Conservation (phyloP, 2,113 vertebrate genomes). For the Syrmaticus mikado region DNA sequence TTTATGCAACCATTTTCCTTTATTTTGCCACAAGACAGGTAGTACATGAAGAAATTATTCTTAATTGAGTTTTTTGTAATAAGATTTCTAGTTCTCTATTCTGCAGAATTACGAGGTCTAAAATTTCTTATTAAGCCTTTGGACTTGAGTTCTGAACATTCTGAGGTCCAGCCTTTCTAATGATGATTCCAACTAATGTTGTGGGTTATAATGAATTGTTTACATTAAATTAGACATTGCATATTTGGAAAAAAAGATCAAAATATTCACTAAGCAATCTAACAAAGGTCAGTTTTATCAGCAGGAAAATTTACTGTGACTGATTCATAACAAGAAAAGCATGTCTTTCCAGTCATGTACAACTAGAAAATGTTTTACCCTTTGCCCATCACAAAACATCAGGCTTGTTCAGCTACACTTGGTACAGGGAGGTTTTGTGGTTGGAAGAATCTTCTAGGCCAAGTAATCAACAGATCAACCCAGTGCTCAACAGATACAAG, state of each 20-base stretch:
- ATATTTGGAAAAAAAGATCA: neutral
- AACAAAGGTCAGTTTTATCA: constrained; percentile 9
- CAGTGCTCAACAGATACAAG: neutral
- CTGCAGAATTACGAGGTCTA: neutral
- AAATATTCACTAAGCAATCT: neutral
- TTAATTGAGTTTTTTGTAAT: neutral
- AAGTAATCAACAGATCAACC: neutral
- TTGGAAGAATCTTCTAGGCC: neutral
- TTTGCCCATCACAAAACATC: neutral
- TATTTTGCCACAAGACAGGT: neutral
- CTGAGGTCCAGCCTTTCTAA: neutral
- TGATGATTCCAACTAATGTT: neutral
- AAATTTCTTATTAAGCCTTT: neutral
- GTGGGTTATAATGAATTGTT: neutral
- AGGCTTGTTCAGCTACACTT: neutral
- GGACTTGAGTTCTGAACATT: neutral
- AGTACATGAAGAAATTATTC: neutral
- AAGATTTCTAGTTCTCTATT: neutral
- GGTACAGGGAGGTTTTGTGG: neutral
- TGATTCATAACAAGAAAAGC: neutral
- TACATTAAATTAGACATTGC: neutral
- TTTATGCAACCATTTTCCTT: neutral
- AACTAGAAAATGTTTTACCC: neutral
- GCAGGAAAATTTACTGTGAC: neutral
- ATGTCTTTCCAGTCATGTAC: neutral